Evolutionary conservation across 2,888 invertebrate species (phyloP).

Genomic region (Xanthia icteritia): DNA sequence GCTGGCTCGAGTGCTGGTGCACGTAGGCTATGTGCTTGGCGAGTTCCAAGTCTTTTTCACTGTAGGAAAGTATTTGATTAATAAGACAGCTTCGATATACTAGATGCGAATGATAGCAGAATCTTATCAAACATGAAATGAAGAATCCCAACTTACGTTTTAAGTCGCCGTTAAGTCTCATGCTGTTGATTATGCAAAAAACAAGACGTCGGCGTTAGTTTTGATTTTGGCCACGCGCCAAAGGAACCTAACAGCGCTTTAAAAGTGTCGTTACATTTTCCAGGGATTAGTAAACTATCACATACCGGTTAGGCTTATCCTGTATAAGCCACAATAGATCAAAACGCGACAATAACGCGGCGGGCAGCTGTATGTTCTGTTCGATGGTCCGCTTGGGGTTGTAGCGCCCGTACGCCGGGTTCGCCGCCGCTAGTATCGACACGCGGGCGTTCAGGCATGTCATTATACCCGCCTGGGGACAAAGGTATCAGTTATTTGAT

Average conservation of each 20-base stretch:
- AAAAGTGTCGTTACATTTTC: too few species aligned
- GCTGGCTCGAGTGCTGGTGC: conserved; percentile 97
- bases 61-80: conserved; percentile 51
- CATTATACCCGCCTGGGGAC: conserved; percentile 97
- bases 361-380: conserved; percentile 99
- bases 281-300: neutral
- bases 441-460: conserved; percentile 99
- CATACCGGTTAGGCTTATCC: conserved; percentile 92
- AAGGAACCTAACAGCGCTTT: too few species aligned
- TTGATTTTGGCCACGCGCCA: too few species aligned
- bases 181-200: too few species aligned
- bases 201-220: too few species aligned
- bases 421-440: conserved; percentile 99
- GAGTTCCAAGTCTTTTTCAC: conserved; percentile 93
- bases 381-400: conserved; percentile 98
- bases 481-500: neutral
- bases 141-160: too few species aligned
- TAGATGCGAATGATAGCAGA: neutral
- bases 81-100: neutral
- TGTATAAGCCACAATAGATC: conserved; percentile 99
- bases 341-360: conserved; percentile 98
- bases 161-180: too few species aligned
- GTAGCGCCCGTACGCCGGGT: conserved; percentile 99
- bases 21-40: conserved; percentile 99
- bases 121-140: neutral